These are phyloP conservation scores for Thinocorus orbignyianus DNA, from an alignment of 2,113 vertebrate species.

Conservation along the genomic window DNA sequence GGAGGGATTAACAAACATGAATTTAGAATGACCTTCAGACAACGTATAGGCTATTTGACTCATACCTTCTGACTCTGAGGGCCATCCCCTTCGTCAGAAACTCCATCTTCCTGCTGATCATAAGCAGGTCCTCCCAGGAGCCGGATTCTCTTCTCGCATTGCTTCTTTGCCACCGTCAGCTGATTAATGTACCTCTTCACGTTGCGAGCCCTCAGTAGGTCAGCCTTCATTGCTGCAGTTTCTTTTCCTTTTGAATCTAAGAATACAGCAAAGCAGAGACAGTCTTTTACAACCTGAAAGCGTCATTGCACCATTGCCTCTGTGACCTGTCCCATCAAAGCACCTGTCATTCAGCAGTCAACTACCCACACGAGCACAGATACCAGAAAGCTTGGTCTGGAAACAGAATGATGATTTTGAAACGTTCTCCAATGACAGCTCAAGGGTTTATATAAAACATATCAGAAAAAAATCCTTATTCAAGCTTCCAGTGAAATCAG, in stretches of 20 bases:
- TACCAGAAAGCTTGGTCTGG: not conserved
- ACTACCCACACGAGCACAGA: not conserved
- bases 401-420: not conserved
- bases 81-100: constrained; percentile 85
- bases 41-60: rapidly evolving
- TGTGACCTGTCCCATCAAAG: not conserved
- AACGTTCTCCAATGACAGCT: not conserved
- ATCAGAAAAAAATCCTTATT: not conserved
- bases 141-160: constrained; percentile 94
- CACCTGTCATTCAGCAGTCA: not conserved
- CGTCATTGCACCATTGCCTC: not conserved
- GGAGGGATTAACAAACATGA: not conserved
- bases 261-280: not conserved
- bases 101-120: constrained; percentile 85
- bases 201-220: constrained; percentile 92
- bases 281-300: not conserved
- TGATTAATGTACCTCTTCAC: constrained; percentile 99
- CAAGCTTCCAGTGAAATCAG: not conserved
- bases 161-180: constrained; percentile 98
- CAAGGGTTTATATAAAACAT: not conserved
- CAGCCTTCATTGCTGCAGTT: constrained; percentile 95
- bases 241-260: constrained; percentile 91
- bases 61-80: constrained; percentile 90
- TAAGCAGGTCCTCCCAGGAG: constrained; percentile 91
- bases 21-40: not conserved